Evolutionary conservation across 1,140 invertebrate genomes (phyloP).

Genomic region (Euura saliciscinereae): DNA sequence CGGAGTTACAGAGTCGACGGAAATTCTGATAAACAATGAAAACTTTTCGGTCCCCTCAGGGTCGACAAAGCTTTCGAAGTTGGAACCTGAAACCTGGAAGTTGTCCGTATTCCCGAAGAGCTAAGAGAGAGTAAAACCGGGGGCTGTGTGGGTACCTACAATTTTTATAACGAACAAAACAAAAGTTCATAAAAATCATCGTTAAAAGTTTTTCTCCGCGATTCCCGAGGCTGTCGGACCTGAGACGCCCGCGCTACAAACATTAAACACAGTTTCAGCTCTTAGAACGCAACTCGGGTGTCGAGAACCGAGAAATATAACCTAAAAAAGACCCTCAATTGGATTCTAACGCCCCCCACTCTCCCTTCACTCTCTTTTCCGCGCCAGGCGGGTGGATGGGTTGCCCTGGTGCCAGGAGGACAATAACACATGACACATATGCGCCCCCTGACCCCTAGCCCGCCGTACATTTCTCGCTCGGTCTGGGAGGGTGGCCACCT

Average conservation of each 20-base stretch:
- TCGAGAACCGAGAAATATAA: not conserved
- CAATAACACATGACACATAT: constrained; percentile 16
- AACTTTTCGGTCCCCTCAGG: constrained; percentile 11
- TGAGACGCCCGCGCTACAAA: not conserved
- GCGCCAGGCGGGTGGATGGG: not conserved
- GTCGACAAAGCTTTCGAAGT: not conserved
- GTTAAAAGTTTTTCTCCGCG: constrained; percentile 6
- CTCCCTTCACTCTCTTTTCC: constrained; percentile 3
- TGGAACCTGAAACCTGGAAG: not conserved
- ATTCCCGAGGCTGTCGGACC: constrained; percentile 4
- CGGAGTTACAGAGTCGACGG: not conserved
- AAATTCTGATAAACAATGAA: constrained; percentile 11
- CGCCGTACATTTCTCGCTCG: not conserved
- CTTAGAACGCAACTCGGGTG: not conserved
- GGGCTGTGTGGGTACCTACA: not conserved
- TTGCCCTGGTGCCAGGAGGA: constrained; percentile 10
- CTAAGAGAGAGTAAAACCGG: not conserved
- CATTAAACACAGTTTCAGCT: constrained; percentile 10
- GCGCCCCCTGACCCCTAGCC: constrained; percentile 10
- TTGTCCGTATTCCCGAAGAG: not conserved
- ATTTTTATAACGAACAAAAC: constrained; percentile 16
- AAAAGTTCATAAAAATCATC: constrained; percentile 16
- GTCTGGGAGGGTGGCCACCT: not conserved
- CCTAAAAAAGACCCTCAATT: not conserved
- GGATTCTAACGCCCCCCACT: not conserved